Evolutionary conservation across 2,888 invertebrate species (phyloP).

Genomic region (Polyommatus icarus): DNA sequence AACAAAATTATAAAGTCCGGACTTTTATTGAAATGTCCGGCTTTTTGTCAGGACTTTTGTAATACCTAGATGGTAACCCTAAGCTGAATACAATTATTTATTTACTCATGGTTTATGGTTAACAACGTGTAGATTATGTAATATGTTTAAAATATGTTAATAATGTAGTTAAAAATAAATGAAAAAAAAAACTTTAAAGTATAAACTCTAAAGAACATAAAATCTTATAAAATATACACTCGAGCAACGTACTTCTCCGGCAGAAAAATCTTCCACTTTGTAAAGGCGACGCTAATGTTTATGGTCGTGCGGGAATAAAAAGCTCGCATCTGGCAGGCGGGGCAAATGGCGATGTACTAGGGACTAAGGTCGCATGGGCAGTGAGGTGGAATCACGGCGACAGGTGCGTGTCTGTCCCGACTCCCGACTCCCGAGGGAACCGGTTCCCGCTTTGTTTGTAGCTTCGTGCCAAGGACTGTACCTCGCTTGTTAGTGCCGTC

Average conservation of each 20-base stretch:
- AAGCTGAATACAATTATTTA: too few species aligned
- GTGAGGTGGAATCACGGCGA: slow-evolving; percentile 10
- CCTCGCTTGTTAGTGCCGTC: not conserved
- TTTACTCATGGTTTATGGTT: not conserved
- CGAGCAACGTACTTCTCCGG: not conserved
- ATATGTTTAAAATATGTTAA: too few species aligned
- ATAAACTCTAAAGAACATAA: too few species aligned
- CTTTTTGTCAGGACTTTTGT: too few species aligned
- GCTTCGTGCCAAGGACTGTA: not conserved
- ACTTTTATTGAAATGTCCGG: too few species aligned
- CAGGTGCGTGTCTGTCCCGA: not conserved
- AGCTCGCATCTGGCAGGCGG: slow-evolving; percentile 1
- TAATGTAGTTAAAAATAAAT: too few species aligned
- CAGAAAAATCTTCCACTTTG: not conserved
- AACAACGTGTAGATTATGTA: not conserved
- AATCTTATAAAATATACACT: not conserved
- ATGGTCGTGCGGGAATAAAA: not conserved
- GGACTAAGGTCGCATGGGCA: not conserved
- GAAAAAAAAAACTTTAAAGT: too few species aligned
- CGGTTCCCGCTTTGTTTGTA: not conserved
- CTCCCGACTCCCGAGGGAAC: not conserved
- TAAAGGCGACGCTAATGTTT: too few species aligned
- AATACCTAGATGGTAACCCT: too few species aligned
- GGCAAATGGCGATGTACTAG: not conserved
- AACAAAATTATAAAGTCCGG: too few species aligned